Base-by-base conservation (phyloP, 2,797 vertebrate species). In the Adelosebastes latens region DNA sequence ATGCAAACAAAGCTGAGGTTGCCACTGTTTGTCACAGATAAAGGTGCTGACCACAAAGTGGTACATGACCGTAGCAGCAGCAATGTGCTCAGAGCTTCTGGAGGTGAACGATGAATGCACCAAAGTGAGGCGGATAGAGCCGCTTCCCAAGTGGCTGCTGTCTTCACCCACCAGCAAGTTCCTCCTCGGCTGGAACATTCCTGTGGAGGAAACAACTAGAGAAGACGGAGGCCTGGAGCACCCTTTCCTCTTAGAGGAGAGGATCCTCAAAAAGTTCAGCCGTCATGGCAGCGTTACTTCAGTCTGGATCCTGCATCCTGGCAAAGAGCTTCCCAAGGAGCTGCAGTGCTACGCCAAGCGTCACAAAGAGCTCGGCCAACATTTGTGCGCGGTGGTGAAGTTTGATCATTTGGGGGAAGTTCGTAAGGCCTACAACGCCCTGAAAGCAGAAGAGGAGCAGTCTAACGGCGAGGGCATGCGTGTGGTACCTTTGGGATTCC, bases 101-200 rank as follows among this genome's bases (percentile, higher is more conserved):
- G 95, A 97, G 77, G 92, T 97, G 82, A 97, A 96, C 2, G 88
- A 94, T 5, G 94, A 96, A n/a, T 90, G 94, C 59, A 97, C 96
- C 61, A 97, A 96, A 87, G 96, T 97, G 22, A 77, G 95, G 22
- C 89, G 95, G 3, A 91, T 77, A 27, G 77, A 89, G 5, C 94
- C 95, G 0, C 18, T 96, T 27, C 96, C 96, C 0, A 88, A 95
- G 3, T 83, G 94, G 81, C 94, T 97, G 61, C 91, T 96, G 74
- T 93, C 84, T 52, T 75, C 95, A 42, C 95, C 95, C 31, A 96
- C 95, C 58, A 96, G 88, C 85, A 96, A 95, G 31, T 73, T 96
- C 61, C 93, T 97, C 31, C 91, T 97, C 27, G 90, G 92, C 64
- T 97, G 96, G 95, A 94, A 96, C 87, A 76, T 95, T 66, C 76